Evolutionary conservation across 2,113 vertebrate species (phyloP), one percentile per base, ranked within the genome.

Genomic region (Ceratotherium simum): DNA sequence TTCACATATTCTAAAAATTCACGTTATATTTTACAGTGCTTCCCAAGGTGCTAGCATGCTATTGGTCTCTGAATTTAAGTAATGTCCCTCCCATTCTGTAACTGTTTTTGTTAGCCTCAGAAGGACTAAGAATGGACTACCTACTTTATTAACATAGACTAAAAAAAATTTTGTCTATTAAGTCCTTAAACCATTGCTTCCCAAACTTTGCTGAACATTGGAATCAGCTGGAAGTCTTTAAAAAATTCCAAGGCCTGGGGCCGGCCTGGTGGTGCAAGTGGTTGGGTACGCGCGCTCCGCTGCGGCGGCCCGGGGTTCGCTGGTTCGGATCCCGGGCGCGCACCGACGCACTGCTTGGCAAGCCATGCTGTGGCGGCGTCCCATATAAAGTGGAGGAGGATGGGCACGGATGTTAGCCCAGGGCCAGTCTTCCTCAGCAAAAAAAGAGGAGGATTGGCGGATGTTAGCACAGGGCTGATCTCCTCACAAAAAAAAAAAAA

Each of bases 1-100:
- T 65, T 88, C 20, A 96, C 48, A 46, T 94, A 72, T 23, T 79
- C 36, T 84, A 42, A 89, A 67, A 92, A 83, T 84, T 89, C 58
- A 23, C 27, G 27, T 76, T 92, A 25, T 90, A 25, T 78, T 78
- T 65, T 65, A 62, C 11, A 82, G 25, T 54, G n/a, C 25, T 92
- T 58, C 42, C 18, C 21, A 82, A 87, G 27, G 56, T n/a, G 20
- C 16, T 27, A 27, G 31, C 21, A 8, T 33, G 14, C 16, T 90
- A 8, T 36, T 69, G 90, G 33, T 51, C n/a, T 27, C 48, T 51
- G 48, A 92, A 21, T 84, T 84, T 54, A 56, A 83, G 33, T 16
- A 54, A 36, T 46, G 54, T 2, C 39, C 17, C 31, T 82, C 18
- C 69, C 8, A 18, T 91, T 65, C 36, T 82, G 31, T 33, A 76